Conservation (phyloP, 23 tunicate species). For the Diplosoma virens region DNA sequence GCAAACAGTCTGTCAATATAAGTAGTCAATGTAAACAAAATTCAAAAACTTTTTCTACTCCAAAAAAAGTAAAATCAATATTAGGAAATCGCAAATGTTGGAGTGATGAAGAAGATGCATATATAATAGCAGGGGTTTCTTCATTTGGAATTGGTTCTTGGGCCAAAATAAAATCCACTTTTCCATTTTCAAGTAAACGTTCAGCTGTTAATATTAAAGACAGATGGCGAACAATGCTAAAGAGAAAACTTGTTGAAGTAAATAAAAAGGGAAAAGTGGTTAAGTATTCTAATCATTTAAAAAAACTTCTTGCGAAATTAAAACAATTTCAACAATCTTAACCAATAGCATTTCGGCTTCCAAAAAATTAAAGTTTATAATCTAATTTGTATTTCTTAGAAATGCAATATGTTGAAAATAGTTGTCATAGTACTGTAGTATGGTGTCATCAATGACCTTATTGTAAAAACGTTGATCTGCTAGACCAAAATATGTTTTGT, state of each 20-base stretch:
- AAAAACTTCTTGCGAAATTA: too few relatives aligned
- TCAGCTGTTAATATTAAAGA: not conserved
- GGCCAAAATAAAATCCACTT: not conserved
- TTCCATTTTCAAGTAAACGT: not conserved
- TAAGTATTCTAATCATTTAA: too few relatives aligned
- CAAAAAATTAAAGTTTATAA: too few relatives aligned
- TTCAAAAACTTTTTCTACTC: not conserved
- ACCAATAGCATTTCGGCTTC: too few relatives aligned
- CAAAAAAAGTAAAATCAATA: not conserved
- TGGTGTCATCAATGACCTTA: too few relatives aligned
- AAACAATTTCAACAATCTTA: too few relatives aligned
- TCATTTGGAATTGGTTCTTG: not conserved
- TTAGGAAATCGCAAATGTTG: not conserved
- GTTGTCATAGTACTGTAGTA: too few relatives aligned
- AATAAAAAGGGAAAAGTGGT: not conserved
- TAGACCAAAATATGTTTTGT: too few relatives aligned
- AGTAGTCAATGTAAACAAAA: not conserved
- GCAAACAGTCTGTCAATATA: not conserved
- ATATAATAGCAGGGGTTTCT: conserved; percentile 1
- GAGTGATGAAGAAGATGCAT: not conserved
- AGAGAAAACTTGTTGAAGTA: not conserved
- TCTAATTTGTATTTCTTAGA: too few relatives aligned
- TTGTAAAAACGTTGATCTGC: too few relatives aligned
- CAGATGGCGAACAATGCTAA: conserved; percentile 10
- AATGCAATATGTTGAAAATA: too few relatives aligned